Percentiles rank a stretch among this genome's conserved stretches.
These are phyloP conservation scores for Liolophura sinensis DNA, from an alignment of 1,140 invertebrate genomes.

Conservation along the genomic window DNA sequence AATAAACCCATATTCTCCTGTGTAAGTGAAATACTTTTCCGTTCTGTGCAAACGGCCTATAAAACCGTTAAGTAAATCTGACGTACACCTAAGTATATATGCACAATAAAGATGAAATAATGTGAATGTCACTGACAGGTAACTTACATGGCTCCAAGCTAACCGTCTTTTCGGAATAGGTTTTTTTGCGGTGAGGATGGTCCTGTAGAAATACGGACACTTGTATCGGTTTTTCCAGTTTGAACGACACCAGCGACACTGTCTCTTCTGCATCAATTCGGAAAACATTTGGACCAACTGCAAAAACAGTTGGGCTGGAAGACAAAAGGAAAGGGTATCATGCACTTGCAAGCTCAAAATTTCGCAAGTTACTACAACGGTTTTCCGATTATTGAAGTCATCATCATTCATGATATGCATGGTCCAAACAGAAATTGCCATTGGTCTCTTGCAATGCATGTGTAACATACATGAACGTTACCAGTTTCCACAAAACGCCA, in stretches of 20 bases:
- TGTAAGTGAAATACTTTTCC: not conserved
- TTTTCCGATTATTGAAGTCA: too few species aligned
- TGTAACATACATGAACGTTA: too few species aligned
- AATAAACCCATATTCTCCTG: not conserved
- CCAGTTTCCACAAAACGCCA: too few species aligned
- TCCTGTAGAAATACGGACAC: conserved; percentile 27
- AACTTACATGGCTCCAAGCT: conserved; percentile 17
- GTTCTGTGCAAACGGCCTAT: not conserved
- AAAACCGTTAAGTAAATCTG: not conserved
- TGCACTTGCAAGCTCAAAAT: too few species aligned
- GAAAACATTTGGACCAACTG: conserved; percentile 27
- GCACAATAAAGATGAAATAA: not conserved
- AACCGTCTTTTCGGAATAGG: conserved; percentile 16
- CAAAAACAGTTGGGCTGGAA: conserved; percentile 26
- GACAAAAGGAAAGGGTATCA: too few species aligned
- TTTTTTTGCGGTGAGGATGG: conserved; percentile 20
- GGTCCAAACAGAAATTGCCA: too few species aligned
- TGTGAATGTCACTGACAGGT: not conserved
- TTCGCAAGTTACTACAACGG: too few species aligned
- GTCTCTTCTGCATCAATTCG: conserved; percentile 25
- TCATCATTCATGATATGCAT: too few species aligned
- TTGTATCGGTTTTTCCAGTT: conserved; percentile 9
- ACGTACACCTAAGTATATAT: not conserved
- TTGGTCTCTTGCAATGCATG: too few species aligned
- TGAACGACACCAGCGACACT: conserved; percentile 23